Evolutionary conservation across 2,888 invertebrate genomes (phyloP).

Genomic region (Watsonalla binaria): DNA sequence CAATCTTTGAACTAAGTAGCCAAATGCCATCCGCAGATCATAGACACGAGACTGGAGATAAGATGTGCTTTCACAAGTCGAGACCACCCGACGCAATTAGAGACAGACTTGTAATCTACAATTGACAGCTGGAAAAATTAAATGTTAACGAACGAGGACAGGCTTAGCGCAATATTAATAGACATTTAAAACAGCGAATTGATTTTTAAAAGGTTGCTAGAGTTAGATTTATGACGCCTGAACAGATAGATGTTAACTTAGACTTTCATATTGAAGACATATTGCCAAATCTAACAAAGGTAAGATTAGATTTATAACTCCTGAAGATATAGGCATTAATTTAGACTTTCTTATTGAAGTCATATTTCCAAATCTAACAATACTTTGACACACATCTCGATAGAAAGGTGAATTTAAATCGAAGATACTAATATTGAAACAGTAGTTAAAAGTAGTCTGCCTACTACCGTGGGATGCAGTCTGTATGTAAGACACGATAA

Average conservation of each 20-base stretch:
- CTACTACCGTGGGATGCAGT: too few relatives aligned
- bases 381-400: background rate
- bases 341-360: too few relatives aligned
- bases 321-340: slow-evolving; percentile 3
- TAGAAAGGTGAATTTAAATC: too few relatives aligned
- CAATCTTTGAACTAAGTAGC: slow-evolving; percentile 26
- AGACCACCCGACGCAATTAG: slow-evolving; percentile 32
- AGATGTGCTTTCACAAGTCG: slow-evolving; percentile 38
- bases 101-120: slow-evolving; percentile 24
- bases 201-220: background rate
- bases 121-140: slow-evolving; percentile 29
- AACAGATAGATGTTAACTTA: slow-evolving; percentile 3
- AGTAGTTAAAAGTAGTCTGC: too few relatives aligned
- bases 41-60: slow-evolving; percentile 39
- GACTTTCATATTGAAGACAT: too few relatives aligned
- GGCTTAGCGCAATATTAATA: slow-evolving; percentile 5
- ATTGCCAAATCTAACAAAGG: slow-evolving; percentile 1
- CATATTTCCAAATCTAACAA: slow-evolving; percentile 1
- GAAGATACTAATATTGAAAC: too few relatives aligned
- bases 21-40: slow-evolving; percentile 40
- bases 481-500: too few relatives aligned
- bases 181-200: slow-evolving; percentile 1
- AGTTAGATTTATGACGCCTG: background rate
- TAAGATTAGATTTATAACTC: background rate
- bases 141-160: slow-evolving; percentile 13